Evolutionary conservation across 2,888 invertebrate species (phyloP).

Genomic region (Noctua janthina): DNA sequence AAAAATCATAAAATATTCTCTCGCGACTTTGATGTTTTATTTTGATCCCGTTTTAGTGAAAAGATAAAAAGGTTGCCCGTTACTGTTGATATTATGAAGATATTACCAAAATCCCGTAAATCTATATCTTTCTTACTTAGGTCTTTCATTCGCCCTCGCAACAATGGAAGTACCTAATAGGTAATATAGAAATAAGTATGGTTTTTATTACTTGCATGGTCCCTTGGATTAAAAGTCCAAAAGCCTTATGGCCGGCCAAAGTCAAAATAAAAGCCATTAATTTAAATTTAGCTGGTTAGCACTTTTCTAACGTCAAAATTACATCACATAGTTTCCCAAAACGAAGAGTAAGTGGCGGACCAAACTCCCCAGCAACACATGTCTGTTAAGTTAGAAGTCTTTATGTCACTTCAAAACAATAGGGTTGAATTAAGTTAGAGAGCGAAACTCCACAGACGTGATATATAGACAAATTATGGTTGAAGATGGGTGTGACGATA

Average conservation of each 20-base stretch:
- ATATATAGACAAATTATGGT: neutral
- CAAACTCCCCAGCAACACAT: neutral
- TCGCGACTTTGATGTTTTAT: constrained; percentile 41
- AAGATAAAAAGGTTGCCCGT: neutral
- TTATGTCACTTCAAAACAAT: neutral
- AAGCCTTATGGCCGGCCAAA: neutral
- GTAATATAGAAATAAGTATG: neutral
- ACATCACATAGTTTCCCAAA: neutral
- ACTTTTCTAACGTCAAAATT: neutral
- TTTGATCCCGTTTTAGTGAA: constrained; percentile 5
- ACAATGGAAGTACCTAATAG: neutral
- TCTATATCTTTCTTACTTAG: neutral
- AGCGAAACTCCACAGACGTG: neutral
- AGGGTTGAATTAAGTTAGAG: neutral
- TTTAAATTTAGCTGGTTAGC: neutral
- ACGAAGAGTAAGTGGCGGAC: neutral
- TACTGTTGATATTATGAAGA: no score
- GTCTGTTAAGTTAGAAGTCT: neutral
- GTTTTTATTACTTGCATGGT: neutral
- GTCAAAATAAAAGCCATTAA: neutral
- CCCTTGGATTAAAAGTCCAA: neutral
- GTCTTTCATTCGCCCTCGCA: neutral
- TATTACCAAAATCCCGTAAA: neutral
- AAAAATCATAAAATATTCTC: constrained; percentile 50
- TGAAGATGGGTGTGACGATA: neutral